Evolutionary conservation across 2,797 vertebrate genomes (phyloP), one percentile per base, ranked within the genome.

Genomic region (Nyctibius grandis): DNA sequence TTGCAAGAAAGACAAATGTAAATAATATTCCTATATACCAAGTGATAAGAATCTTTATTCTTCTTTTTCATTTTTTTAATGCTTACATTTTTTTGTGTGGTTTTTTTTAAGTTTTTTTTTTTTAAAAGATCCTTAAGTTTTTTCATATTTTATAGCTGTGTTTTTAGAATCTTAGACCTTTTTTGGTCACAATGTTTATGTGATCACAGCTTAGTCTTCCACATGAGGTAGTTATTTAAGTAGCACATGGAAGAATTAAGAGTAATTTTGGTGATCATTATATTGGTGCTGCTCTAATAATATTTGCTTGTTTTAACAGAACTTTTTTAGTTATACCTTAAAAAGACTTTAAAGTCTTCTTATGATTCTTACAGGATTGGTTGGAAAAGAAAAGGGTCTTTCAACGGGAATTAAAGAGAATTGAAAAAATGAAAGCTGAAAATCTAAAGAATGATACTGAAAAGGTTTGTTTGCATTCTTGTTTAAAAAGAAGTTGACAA

Each of bases 371-470:
- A 91, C 95, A 99, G 99, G 98, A 99, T 78, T 99, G 99, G 99
- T 96, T 99, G 74, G 97, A 98, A 97, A 99, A 98, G 97, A 99
- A 99, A 97, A 98, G 97, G 67, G 91, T 97, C 50, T 97, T 97
- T 92, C 96, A 97, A 42, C 96, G 97, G 92, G 97, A 98, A 91
- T 97, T 94, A 28, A 96, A 98, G 86, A 98, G 97, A 88, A 91
- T 80, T 56, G 99, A 99, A 97, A 99, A 98, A 95, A 97, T 98
- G 81, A 98, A 99, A 95, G 98, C 98, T 80, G 97, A 98, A 85
- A 95, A 97, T 44, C 73, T 98, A 54, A 97, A 63, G 63, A 97
- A 82, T 4, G 48, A 97, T 87, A 79, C 81, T 93, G 97, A 98
- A 89, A 94, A 97, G 98, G 98, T 98, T 97, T 94, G 91, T 75